Conservation (phyloP, 1,140 invertebrate genomes). For the Papilio polyxenes region DNA sequence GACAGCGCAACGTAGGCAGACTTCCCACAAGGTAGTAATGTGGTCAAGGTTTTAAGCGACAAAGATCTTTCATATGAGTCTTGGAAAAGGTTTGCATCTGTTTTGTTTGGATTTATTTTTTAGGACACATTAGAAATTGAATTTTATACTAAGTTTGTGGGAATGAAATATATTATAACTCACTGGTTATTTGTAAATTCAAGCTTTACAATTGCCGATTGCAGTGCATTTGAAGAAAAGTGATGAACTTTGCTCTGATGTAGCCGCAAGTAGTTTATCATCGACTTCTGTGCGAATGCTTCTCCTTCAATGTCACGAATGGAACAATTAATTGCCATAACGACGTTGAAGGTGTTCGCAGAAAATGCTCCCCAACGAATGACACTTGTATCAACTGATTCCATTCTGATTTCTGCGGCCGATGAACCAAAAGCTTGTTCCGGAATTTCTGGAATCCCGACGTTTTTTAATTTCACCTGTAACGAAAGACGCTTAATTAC, state of each 20-base stretch:
- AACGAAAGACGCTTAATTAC: constrained; percentile 54
- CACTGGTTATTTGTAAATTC: constrained; percentile 85
- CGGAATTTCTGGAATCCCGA: constrained; percentile 82
- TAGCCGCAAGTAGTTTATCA: constrained; percentile 83
- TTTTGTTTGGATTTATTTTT: neutral
- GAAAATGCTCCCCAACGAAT: constrained; percentile 84
- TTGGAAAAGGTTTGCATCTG: neutral
- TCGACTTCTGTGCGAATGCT: constrained; percentile 84
- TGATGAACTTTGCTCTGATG: constrained; percentile 82
- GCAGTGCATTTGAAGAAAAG: constrained; percentile 82
- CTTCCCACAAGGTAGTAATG: neutral
- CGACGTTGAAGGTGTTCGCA: constrained; percentile 82
- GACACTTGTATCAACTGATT: constrained; percentile 79
- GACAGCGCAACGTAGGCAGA: neutral
- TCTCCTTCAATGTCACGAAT: constrained; percentile 82
- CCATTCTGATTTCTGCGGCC: constrained; percentile 83
- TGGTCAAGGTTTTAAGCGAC: neutral
- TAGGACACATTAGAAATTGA: neutral
- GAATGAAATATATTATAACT: constrained; percentile 50
- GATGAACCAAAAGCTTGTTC: constrained; percentile 84
- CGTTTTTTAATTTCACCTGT: constrained; percentile 85
- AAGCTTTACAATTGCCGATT: constrained; percentile 83
- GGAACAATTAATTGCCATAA: constrained; percentile 83
- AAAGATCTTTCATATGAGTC: neutral
- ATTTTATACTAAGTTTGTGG: neutral